These are phyloP conservation scores for Heteractis magnifica DNA, from an alignment of 92 coral and sea anemone species.

Conservation along the genomic window DNA sequence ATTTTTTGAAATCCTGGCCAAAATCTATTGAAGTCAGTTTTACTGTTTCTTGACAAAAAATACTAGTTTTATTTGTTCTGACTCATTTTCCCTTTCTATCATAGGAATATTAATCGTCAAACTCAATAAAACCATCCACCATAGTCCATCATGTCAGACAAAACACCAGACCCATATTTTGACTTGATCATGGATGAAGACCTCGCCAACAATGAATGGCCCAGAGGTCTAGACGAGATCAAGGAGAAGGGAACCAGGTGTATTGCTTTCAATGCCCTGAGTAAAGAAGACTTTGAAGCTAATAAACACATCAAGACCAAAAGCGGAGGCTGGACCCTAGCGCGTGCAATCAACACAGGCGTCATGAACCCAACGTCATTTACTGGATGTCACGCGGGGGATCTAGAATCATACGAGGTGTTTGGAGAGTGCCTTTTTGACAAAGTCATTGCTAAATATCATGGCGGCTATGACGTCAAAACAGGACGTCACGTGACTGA, in stretches of 20 bases:
- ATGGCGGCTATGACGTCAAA: slow-evolving; percentile 58
- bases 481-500: slow-evolving; percentile 56
- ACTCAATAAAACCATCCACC: neutral
- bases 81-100: neutral
- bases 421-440: slow-evolving; percentile 56
- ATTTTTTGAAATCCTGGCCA: too few relatives aligned
- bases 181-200: slow-evolving; percentile 59
- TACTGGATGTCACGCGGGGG: slow-evolving; percentile 69
- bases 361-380: slow-evolving; percentile 44
- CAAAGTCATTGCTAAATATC: slow-evolving; percentile 63
- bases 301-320: slow-evolving; percentile 26
- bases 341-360: slow-evolving; percentile 62
- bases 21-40: neutral
- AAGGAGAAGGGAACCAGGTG: slow-evolving; percentile 21
- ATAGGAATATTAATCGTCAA: neutral
- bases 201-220: slow-evolving; percentile 61
- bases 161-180: slow-evolving; percentile 33
- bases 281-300: slow-evolving; percentile 19
- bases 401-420: slow-evolving; percentile 57
- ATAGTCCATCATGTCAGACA: slow-evolving; percentile 7
- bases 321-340: slow-evolving; percentile 53
- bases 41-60: neutral
- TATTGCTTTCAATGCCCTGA: slow-evolving; percentile 1
- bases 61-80: too few relatives aligned
- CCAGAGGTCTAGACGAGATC: slow-evolving; percentile 33